Conservation (phyloP, 2,113 vertebrate genomes). For the Butastur rufipennis region DNA sequence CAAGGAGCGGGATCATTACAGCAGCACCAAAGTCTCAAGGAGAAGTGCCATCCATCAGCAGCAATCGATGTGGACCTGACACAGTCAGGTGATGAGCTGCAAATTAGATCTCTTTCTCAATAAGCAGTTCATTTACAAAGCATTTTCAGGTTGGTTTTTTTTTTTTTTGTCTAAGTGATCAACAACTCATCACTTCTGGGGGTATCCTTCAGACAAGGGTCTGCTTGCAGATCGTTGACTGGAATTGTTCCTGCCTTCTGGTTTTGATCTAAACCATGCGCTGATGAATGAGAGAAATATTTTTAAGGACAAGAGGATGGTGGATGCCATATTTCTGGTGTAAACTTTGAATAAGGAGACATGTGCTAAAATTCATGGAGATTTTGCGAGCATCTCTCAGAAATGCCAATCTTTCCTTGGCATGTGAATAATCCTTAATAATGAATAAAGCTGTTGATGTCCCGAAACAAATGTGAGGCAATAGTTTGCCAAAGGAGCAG, state of each 20-base stretch:
- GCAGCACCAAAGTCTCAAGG: background rate
- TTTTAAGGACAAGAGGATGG: conserved; percentile 53
- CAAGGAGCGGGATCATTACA: background rate
- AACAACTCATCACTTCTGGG: conserved; percentile 5
- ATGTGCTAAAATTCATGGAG: conserved; percentile 7
- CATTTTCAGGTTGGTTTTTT: background rate
- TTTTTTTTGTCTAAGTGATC: background rate
- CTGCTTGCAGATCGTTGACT: background rate
- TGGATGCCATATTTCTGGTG: conserved; percentile 39
- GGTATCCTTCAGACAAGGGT: background rate
- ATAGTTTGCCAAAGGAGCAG: conserved; percentile 47
- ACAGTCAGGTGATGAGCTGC: background rate
- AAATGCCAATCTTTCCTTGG: conserved; percentile 40
- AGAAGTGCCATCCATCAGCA: background rate
- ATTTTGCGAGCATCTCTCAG: conserved; percentile 11
- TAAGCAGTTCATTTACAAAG: background rate
- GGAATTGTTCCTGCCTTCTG: conserved; percentile 39
- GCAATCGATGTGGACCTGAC: background rate
- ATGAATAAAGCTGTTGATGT: conserved; percentile 36
- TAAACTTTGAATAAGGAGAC: conserved; percentile 22
- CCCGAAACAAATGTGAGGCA: conserved; percentile 30
- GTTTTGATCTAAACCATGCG: conserved; percentile 52
- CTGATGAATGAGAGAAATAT: conserved; percentile 26
- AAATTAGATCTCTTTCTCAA: background rate
- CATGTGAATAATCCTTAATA: conserved; percentile 27